phyloP scores from a whole-genome alignment of 2,888 invertebrate species.

The Fragum sueziense region DNA sequence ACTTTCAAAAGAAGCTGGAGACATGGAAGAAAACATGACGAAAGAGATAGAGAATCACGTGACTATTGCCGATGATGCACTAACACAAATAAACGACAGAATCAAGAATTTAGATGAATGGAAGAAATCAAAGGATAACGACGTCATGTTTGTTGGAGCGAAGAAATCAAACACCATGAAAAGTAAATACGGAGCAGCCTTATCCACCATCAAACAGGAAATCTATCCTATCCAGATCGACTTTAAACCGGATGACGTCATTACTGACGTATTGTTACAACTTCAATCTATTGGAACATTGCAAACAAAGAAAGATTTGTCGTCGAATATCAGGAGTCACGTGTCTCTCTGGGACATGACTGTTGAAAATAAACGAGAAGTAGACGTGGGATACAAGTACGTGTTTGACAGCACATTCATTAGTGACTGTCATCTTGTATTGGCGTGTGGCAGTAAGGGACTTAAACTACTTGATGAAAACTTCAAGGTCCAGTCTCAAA shows the following conservation, averaged over 20 bases:
- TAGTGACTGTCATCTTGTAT: not conserved
- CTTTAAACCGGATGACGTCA: not conserved
- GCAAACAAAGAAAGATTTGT: no score
- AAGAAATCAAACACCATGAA: not conserved
- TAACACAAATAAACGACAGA: not conserved
- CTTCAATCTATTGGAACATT: not conserved
- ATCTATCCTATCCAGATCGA: not conserved
- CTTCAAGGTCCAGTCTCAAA: not conserved
- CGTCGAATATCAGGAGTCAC: no score
- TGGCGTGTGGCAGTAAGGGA: not conserved
- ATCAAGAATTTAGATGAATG: not conserved
- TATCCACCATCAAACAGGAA: not conserved
- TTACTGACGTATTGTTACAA: not conserved
- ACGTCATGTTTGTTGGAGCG: constrained; percentile 3
- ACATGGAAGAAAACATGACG: not conserved
- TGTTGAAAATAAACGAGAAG: not conserved
- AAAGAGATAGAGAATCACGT: constrained; percentile 6
- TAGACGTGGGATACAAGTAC: not conserved
- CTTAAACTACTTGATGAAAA: not conserved
- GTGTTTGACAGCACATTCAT: not conserved
- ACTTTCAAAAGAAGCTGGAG: not conserved
- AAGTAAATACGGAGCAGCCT: not conserved
- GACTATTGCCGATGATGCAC: not conserved
- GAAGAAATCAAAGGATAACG: not conserved
- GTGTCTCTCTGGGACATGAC: not conserved